These are phyloP conservation scores for Hoplodrina ambigua DNA, from an alignment of 2,888 invertebrate genomes.

Conservation along the genomic window DNA sequence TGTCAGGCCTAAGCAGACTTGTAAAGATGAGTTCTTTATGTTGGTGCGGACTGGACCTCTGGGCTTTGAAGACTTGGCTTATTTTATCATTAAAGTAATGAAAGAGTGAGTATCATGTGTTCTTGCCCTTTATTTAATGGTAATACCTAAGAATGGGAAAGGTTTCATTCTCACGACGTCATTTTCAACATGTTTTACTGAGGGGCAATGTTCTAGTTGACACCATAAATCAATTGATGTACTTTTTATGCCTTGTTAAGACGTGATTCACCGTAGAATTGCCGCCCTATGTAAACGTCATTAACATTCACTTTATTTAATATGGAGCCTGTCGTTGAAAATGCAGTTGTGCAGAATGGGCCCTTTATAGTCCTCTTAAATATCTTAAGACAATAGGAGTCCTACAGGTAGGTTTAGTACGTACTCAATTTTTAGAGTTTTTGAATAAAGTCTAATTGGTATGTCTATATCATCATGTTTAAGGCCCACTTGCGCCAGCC, in stretches of 20 bases:
- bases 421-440: neutral
- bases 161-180: neutral
- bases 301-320: too few species aligned
- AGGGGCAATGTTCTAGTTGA: too few species aligned
- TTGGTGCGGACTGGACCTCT: conserved; percentile 93
- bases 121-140: neutral
- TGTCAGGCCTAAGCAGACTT: conserved; percentile 92
- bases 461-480: too few species aligned
- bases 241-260: too few species aligned
- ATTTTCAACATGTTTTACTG: neutral
- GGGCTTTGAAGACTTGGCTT: conserved; percentile 93
- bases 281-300: too few species aligned
- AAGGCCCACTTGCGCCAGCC: neutral
- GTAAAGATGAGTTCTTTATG: conserved; percentile 94
- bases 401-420: conserved; percentile 13
- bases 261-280: too few species aligned
- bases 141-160: neutral
- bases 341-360: neutral
- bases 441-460: neutral
- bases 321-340: conserved; percentile 8
- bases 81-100: conserved; percentile 93
- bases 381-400: neutral
- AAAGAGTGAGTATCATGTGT: conserved; percentile 89
- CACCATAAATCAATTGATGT: too few species aligned
- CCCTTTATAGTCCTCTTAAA: neutral